A percentile compares a stretch with the other conserved stretches of the same genome.
Evolutionary conservation across 2,797 vertebrate species (phyloP).

Genomic region (Menidia menidia): DNA sequence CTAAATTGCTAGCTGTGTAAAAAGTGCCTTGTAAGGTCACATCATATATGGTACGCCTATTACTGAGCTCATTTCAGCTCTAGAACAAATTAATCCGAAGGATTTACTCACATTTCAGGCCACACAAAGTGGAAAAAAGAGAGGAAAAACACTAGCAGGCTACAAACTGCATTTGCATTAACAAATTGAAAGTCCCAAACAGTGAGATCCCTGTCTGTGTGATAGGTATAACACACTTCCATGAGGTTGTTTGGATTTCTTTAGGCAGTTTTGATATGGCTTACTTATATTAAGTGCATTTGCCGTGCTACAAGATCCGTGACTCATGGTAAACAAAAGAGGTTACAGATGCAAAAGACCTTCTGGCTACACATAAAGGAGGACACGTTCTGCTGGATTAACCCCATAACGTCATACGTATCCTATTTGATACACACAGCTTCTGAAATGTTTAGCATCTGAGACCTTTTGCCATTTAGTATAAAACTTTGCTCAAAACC

Average conservation of each 20-base stretch:
- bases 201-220: not conserved
- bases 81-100: slow-evolving; percentile 11
- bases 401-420: too few species aligned
- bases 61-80: slow-evolving; percentile 20
- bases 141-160: slow-evolving; percentile 31
- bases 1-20: slow-evolving; percentile 52
- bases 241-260: slow-evolving; percentile 2
- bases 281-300: slow-evolving; percentile 48
- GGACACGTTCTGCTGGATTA: slow-evolving; percentile 54
- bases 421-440: too few species aligned
- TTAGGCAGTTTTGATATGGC: slow-evolving; percentile 29
- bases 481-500: too few species aligned
- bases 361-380: slow-evolving; percentile 56
- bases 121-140: slow-evolving; percentile 24
- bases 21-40: slow-evolving; percentile 6
- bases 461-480: too few species aligned
- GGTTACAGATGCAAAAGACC: slow-evolving; percentile 53
- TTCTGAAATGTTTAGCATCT: too few species aligned
- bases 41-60: slow-evolving; percentile 47
- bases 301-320: slow-evolving; percentile 38
- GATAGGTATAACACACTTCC: not conserved
- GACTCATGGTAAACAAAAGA: slow-evolving; percentile 61
- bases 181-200: slow-evolving; percentile 5
- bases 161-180: slow-evolving; percentile 27
- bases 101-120: slow-evolving; percentile 19